Evolutionary conservation across 2,888 invertebrate genomes (phyloP), one percentile per base, ranked within the genome.

Genomic region (Xanthorhoe spadicearia): DNA sequence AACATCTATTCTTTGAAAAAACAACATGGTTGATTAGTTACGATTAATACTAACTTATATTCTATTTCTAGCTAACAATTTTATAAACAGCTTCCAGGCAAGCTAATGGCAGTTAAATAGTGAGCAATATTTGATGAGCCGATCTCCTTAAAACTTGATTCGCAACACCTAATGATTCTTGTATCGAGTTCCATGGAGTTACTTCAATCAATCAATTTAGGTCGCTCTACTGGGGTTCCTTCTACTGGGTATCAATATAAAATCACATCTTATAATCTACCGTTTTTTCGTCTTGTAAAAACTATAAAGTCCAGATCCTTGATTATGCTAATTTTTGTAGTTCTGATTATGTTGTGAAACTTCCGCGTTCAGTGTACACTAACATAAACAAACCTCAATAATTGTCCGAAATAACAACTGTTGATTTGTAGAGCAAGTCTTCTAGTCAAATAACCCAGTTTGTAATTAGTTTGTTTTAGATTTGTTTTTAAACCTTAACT

Each of bases 41-140:
- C 13, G 38, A 0, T 13, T 43, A 23, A 43, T 13, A 32, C 32
- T 32, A 43, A 38, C 35, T 38, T 43, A 43, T 10, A 13, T 43
- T 43, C 5, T 43, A 43, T 43, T 13, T 43, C 38, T 43, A 43
- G 32, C 38, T 43, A 13, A 43, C 10, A 43, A 13, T 43, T 43
- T 43, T 13, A 3, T 38, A 38, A 43, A 43, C 13, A 43, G 38
- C 38, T 43, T 43, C 13, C 38, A 32, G 49, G 52, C 52, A 28
- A 52, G 38, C 38, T 43, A n/a, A 52, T 28, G 52, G 52, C 52
- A 52, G 23, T 28, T 3, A 15, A 28, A 52, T 23, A 28, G 28
- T 52, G 52, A 52, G 52, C 52, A 52, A 52, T 28, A 23, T 52
- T 7, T 52, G 8, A 50, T 54, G 38, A 43, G 38, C 38, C 13